Conservation (phyloP, 2,888 invertebrate genomes). For the Coremacera marginata region DNA sequence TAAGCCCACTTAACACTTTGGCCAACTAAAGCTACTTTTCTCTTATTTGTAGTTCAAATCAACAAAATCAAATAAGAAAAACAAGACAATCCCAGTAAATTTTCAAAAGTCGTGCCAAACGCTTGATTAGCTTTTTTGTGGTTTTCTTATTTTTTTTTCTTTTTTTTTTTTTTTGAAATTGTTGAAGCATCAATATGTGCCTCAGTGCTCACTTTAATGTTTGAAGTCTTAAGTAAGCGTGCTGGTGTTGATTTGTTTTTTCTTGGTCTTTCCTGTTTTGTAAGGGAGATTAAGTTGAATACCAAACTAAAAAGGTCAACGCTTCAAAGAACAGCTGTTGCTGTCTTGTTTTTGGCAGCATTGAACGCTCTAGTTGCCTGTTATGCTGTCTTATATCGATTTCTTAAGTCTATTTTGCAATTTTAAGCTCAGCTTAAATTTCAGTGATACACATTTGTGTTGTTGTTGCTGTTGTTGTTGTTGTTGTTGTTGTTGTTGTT, state of each 20-base stretch:
- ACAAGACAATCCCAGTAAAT: neutral
- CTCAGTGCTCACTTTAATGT: neutral
- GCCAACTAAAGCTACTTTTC: too few species aligned
- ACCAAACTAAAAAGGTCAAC: conserved; percentile 14
- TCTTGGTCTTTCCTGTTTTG: too few species aligned
- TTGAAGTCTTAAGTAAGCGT: neutral
- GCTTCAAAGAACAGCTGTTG: conserved; percentile 25
- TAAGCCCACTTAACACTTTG: too few species aligned
- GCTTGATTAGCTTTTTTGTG: conserved; percentile 3
- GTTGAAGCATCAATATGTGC: neutral
- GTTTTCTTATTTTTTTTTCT: neutral
- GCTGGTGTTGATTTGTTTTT: too few species aligned
- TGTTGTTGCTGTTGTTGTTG: too few species aligned
- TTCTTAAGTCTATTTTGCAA: too few species aligned
- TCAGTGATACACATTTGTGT: too few species aligned
- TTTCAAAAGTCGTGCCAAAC: conserved; percentile 1
- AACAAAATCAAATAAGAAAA: neutral
- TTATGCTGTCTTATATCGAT: neutral
- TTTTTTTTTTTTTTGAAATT: too few species aligned
- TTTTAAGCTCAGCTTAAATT: too few species aligned
- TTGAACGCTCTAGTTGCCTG: neutral
- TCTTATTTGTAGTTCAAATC: too few species aligned
- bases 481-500: neutral
- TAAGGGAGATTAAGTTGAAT: neutral
- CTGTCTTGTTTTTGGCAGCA: neutral